Conservation (phyloP, 2,888 invertebrate species). For the Lasioglossum vierecki region DNA sequence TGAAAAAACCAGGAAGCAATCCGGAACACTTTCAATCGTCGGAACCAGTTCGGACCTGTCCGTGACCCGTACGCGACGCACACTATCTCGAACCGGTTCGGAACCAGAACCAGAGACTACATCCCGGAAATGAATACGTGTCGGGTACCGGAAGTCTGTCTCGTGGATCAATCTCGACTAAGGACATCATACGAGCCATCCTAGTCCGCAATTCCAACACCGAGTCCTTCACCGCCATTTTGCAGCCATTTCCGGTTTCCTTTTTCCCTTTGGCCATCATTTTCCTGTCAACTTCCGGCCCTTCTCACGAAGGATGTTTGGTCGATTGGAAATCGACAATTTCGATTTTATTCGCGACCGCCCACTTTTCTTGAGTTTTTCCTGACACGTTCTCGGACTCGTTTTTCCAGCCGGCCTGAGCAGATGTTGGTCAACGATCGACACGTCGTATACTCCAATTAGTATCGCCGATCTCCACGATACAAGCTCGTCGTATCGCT, state of each 20-base stretch:
- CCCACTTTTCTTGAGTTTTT: not conserved
- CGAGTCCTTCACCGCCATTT: conserved; percentile 76
- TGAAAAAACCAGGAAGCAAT: not conserved
- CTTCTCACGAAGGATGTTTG: not conserved
- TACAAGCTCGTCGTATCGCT: conserved; percentile 32
- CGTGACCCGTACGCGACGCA: not conserved
- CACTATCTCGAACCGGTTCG: conserved; percentile 7
- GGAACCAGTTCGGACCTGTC: not conserved
- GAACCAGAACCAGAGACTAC: not conserved
- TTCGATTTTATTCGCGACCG: not conserved
- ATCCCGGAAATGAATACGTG: conserved; percentile 36
- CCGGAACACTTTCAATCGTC: not conserved
- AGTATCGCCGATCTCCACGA: conserved; percentile 1
- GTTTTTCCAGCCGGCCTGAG: not conserved
- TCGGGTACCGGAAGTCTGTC: conserved; percentile 73
- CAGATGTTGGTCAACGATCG: not conserved
- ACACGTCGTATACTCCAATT: not conserved
- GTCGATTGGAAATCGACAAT: not conserved
- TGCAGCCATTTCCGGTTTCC: conserved; percentile 20
- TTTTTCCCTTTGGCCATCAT: conserved; percentile 16
- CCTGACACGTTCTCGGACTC: not conserved
- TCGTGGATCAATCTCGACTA: conserved; percentile 80
- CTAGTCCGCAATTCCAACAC: conserved; percentile 79
- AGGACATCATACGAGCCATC: conserved; percentile 81
- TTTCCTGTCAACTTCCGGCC: not conserved